These are phyloP conservation scores for Ennomos fuscantarius DNA, from an alignment of 2,888 invertebrate species.

Conservation along the genomic window DNA sequence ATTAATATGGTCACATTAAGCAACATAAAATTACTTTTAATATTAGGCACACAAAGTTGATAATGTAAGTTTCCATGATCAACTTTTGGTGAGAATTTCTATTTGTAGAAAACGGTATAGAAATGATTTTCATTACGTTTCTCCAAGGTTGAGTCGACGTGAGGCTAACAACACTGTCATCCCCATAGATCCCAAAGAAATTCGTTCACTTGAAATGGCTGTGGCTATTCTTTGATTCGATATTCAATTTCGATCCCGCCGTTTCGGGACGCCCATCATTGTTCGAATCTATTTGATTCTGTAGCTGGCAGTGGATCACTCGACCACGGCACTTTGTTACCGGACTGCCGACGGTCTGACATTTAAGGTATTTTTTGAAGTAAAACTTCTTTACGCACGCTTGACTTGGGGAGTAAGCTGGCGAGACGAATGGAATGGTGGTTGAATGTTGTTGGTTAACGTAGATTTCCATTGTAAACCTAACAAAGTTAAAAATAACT, in stretches of 20 bases:
- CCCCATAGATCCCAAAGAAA: conserved; percentile 19
- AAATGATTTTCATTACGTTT: conserved; percentile 4
- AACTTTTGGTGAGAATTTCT: too few species aligned
- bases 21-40: too few species aligned
- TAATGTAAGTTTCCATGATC: too few species aligned
- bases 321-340: conserved; percentile 9
- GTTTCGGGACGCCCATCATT: conserved; percentile 11
- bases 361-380: background rate
- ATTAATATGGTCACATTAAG: too few species aligned
- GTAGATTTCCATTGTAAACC: too few species aligned
- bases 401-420: too few species aligned
- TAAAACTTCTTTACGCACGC: too few species aligned
- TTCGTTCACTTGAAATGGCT: conserved; percentile 17
- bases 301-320: conserved; percentile 4
- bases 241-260: conserved; percentile 22
- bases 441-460: too few species aligned
- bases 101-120: background rate
- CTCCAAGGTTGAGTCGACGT: background rate
- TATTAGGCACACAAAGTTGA: too few species aligned
- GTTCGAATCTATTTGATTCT: conserved; percentile 15
- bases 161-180: conserved; percentile 14
- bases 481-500: too few species aligned
- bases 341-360: conserved; percentile 2
- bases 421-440: background rate
- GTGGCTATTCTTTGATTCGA: conserved; percentile 5